phyloP scores from a whole-genome alignment of 2,113 vertebrate species.

The Hiodon alosoides region DNA sequence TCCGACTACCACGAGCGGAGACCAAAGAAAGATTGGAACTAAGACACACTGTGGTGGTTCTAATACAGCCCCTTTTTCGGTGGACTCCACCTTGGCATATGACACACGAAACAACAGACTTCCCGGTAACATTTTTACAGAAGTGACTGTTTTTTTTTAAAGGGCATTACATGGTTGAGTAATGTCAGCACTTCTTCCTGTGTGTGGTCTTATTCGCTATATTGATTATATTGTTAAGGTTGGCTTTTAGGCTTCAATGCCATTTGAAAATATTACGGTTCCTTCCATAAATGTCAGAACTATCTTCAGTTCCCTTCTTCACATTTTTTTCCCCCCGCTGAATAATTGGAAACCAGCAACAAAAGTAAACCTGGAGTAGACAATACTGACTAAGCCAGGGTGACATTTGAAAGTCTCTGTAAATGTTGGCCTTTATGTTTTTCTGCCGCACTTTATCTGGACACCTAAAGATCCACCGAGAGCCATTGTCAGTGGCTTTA shows the following conservation, averaged over 20 bases:
- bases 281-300: slow-evolving; percentile 38
- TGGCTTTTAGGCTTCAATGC: slow-evolving; percentile 28
- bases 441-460: slow-evolving; percentile 9
- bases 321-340: slow-evolving; percentile 23
- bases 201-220: slow-evolving; percentile 23
- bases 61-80: too few relatives aligned
- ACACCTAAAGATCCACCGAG: neutral
- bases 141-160: slow-evolving; percentile 14
- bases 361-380: slow-evolving; percentile 16
- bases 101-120: neutral
- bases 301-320: slow-evolving; percentile 26
- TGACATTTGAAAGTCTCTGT: slow-evolving; percentile 31
- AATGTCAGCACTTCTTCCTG: slow-evolving; percentile 29
- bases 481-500: neutral
- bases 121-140: slow-evolving; percentile 1
- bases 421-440: slow-evolving; percentile 22
- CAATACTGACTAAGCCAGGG: slow-evolving; percentile 15
- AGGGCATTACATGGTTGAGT: slow-evolving; percentile 21
- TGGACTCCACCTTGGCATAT: neutral
- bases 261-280: slow-evolving; percentile 28
- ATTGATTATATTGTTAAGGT: slow-evolving; percentile 25
- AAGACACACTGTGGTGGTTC: too few relatives aligned
- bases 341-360: slow-evolving; percentile 18
- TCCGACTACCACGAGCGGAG: too few relatives aligned
- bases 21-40: too few relatives aligned